phyloP scores from a whole-genome alignment of 2,113 vertebrate species.

The Dasyprocta punctata region DNA sequence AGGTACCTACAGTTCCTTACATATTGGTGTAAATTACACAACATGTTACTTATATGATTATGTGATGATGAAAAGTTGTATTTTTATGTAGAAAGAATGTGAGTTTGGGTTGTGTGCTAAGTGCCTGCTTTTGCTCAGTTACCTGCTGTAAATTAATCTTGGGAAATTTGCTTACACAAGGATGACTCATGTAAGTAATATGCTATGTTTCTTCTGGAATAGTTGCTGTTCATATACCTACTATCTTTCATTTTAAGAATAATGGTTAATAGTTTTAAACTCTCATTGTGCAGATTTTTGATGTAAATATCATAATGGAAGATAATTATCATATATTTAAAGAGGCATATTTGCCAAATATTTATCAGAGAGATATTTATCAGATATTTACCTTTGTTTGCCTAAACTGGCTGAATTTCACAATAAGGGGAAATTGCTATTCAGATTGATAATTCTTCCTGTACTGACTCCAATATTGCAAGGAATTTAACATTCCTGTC shows the following conservation, averaged over 20 bases:
- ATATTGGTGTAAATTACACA: not conserved
- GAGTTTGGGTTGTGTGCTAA: conserved; percentile 3
- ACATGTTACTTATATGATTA: not conserved
- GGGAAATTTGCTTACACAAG: not conserved
- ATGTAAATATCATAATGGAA: not conserved
- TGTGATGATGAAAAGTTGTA: not conserved
- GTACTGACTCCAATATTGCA: not conserved
- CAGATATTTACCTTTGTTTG: not conserved
- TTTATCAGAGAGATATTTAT: not conserved
- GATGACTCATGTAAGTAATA: not conserved
- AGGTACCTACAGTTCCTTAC: not conserved
- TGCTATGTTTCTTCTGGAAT: not conserved
- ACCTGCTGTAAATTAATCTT: conserved; percentile 11
- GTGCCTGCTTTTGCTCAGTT: conserved; percentile 43
- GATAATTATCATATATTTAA: not conserved
- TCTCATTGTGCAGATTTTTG: not conserved
- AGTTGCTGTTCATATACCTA: not conserved
- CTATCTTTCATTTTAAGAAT: conserved; percentile 32
- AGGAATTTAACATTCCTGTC: not conserved
- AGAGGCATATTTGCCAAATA: not conserved
- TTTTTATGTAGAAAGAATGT: conserved; percentile 32
- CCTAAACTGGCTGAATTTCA: conserved; percentile 17
- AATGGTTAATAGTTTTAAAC: not conserved
- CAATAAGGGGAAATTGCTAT: not conserved
- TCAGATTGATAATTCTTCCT: not conserved